Base-by-base conservation (phyloP, 2,797 vertebrate species). In the Otolemur crassicaudatus region DNA sequence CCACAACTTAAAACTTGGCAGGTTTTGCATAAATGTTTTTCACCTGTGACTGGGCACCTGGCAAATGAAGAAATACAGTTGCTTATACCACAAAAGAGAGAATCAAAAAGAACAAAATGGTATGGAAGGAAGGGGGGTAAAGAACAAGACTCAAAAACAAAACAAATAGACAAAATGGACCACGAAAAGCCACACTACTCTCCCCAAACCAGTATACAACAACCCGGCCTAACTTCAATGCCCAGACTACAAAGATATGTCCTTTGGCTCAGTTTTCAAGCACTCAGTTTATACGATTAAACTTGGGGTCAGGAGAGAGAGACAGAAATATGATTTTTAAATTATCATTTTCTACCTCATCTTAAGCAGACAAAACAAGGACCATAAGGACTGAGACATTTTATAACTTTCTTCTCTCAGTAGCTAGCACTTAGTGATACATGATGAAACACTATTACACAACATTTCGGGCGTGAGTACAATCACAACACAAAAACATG, bases 1-100 rank as follows among this genome's bases (percentile, higher is more conserved):
- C 43, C 49, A 69, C 88, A 94, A 77, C 67, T 60, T 87, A 92
- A 72, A 92, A 93, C 29, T 79, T 58, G 49, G 61, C 90, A 92
- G 76, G 67, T 91, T 89, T 12, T 87, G 9, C 70, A 63, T 40
- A 60, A 88, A 73, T 81, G 80, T 63, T 91, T 95, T 91, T 80
- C 43, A 97, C 56, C 86, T 90, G 58, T 80, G 67, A 91, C 63
- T 65, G 69, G 65, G 49, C 53, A 90, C 77, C 77, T 95, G 77
- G 69, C 53, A 97, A 93, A 96, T 65, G 22, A 87, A 56, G 16
- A 70, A 85, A 69, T 3, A 53, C 49, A 85, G 22, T 77, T 94
- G 96, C 7, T 75, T 61, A 56, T 13, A 83, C 23, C 23, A 79
- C 25, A 81, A 49, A 9, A 58, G 23, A 90, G 16, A 91, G 9